phyloP scores from a whole-genome alignment of 2,888 invertebrate genomes.

The Cistogaster globosa region DNA sequence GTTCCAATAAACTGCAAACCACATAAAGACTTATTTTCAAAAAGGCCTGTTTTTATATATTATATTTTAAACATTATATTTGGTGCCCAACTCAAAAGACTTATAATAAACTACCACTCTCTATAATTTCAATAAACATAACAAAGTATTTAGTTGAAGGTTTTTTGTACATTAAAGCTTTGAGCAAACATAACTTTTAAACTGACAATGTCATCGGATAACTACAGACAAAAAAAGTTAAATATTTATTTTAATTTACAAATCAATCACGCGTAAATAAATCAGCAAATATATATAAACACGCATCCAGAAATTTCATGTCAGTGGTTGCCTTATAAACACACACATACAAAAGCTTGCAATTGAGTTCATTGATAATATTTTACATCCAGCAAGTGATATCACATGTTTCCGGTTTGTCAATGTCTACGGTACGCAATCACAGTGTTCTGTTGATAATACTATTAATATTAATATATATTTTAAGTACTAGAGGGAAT shows the following conservation, averaged over 20 bases:
- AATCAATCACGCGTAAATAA: conserved; percentile 63
- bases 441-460: not conserved
- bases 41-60: not conserved
- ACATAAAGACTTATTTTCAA: not conserved
- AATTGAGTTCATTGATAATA: conserved; percentile 8
- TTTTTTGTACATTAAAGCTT: conserved; percentile 5
- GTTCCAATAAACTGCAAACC: not conserved
- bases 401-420: not conserved
- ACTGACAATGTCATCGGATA: conserved; percentile 54
- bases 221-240: conserved; percentile 1
- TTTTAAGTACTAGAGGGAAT: too few species aligned
- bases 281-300: conserved; percentile 30
- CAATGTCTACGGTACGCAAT: not conserved
- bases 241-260: conserved; percentile 42
- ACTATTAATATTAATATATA: too few species aligned
- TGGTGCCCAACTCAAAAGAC: not conserved
- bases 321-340: not conserved
- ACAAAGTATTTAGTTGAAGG: conserved; percentile 16
- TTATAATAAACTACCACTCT: conserved; percentile 15
- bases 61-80: not conserved
- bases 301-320: not conserved
- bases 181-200: conserved; percentile 36
- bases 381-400: not conserved
- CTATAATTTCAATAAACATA: conserved; percentile 33
- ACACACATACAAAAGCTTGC: not conserved